These are phyloP conservation scores for Rhopalosiphum maidis DNA, from an alignment of 1,140 invertebrate species.

Conservation along the genomic window DNA sequence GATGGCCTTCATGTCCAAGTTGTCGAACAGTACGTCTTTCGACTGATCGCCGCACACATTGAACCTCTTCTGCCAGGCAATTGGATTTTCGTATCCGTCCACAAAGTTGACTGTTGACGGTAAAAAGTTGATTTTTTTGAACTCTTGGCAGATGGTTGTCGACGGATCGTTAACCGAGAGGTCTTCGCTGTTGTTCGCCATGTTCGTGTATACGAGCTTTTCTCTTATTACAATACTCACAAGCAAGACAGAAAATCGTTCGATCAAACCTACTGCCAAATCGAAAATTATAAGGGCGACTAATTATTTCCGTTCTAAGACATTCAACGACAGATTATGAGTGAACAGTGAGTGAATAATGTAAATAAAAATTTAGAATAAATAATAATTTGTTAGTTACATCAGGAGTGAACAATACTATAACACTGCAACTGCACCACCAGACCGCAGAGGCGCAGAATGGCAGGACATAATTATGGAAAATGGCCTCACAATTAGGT, in stretches of 20 bases:
- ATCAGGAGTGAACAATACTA: no score
- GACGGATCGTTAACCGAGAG: neutral
- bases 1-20: conserved; percentile 12
- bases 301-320: no score
- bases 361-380: no score
- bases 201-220: neutral
- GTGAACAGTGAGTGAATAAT: no score
- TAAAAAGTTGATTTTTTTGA: neutral
- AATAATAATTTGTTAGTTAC: no score
- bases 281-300: no score
- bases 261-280: no score
- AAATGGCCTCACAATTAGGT: neutral
- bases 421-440: no score
- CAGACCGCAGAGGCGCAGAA: neutral
- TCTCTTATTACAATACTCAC: neutral
- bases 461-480: neutral
- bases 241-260: no score
- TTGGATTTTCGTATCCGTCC: neutral
- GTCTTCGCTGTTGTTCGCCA: neutral
- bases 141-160: neutral
- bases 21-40: conserved; percentile 24
- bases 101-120: neutral
- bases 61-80: neutral
- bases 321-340: no score
- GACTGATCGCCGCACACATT: neutral